phyloP scores from a whole-genome alignment of 2,888 invertebrate species.

The Agriopis marginaria region DNA sequence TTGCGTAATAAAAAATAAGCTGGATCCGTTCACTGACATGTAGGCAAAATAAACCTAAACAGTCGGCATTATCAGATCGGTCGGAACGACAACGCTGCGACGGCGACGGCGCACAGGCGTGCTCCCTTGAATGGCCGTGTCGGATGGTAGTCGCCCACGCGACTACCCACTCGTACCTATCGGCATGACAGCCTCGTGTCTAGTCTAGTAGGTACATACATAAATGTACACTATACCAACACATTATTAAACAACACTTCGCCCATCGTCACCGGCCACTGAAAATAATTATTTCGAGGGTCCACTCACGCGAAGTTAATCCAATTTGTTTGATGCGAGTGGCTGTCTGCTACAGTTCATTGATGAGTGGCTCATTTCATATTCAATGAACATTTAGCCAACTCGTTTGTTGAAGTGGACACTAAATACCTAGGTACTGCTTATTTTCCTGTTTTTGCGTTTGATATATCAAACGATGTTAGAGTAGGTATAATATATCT shows the following conservation, averaged over 20 bases:
- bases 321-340: slow-evolving; percentile 54
- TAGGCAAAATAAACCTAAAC: slow-evolving; percentile 57
- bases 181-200: slow-evolving; percentile 18
- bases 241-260: slow-evolving; percentile 20
- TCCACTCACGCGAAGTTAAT: slow-evolving; percentile 61
- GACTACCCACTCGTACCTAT: slow-evolving; percentile 49
- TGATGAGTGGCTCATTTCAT: slow-evolving; percentile 37
- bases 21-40: slow-evolving; percentile 52
- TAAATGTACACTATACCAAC: slow-evolving; percentile 13
- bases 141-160: slow-evolving; percentile 56
- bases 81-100: slow-evolving; percentile 61
- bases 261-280: slow-evolving; percentile 48
- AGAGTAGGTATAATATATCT: slow-evolving; percentile 7
- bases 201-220: slow-evolving; percentile 10
- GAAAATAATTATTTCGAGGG: slow-evolving; percentile 59
- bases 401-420: slow-evolving; percentile 9
- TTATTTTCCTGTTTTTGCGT: slow-evolving; percentile 14
- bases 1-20: slow-evolving; percentile 47
- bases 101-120: slow-evolving; percentile 66
- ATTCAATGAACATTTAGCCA: slow-evolving; percentile 28
- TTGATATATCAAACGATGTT: slow-evolving; percentile 2
- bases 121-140: slow-evolving; percentile 76
- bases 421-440: slow-evolving; percentile 4
- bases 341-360: slow-evolving; percentile 43
- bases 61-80: slow-evolving; percentile 69